Percentiles rank a stretch among this genome's conserved stretches.
Evolutionary conservation across 2,888 invertebrate genomes (phyloP).

Genomic region (Zeuzera pyrina): DNA sequence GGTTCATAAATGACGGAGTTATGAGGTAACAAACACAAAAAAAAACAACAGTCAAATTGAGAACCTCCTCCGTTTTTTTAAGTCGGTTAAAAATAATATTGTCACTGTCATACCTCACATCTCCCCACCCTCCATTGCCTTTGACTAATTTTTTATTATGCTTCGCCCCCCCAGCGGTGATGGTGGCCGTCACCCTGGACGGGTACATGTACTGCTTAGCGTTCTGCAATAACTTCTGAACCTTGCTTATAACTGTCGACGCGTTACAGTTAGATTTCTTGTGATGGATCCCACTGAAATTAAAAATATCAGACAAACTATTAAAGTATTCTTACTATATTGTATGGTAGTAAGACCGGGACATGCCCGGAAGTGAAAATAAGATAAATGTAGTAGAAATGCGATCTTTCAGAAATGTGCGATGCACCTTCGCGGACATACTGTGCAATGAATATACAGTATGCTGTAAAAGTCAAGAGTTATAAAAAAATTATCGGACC

Average conservation of each 20-base stretch:
- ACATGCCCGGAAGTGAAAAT: too few relatives aligned
- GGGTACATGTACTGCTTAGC: conserved; percentile 83
- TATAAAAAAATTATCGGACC: too few relatives aligned
- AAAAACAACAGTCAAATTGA: too few relatives aligned
- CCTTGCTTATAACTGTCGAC: conserved; percentile 86
- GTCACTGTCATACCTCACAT: conserved; percentile 74
- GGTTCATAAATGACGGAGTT: too few relatives aligned
- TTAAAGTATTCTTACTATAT: not conserved
- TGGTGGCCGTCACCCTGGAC: conserved; percentile 76
- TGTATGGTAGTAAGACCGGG: not conserved
- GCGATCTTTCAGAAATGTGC: too few relatives aligned
- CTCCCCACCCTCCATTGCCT: conserved; percentile 99
- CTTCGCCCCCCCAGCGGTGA: conserved; percentile 85
- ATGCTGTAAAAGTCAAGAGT: too few relatives aligned
- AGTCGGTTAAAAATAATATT: conserved; percentile 12
- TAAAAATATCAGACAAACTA: not conserved
- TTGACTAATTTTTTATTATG: conserved; percentile 88
- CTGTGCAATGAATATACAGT: too few relatives aligned
- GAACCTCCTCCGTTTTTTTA: too few relatives aligned
- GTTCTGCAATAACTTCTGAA: conserved; percentile 82
- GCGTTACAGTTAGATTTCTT: conserved; percentile 94
- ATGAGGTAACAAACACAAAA: too few relatives aligned
- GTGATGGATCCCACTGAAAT: conserved; percentile 93
- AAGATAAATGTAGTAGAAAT: too few relatives aligned
- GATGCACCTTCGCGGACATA: too few relatives aligned